phyloP scores from a whole-genome alignment of 2,797 vertebrate species.

The Urocyon cinereoargenteus region DNA sequence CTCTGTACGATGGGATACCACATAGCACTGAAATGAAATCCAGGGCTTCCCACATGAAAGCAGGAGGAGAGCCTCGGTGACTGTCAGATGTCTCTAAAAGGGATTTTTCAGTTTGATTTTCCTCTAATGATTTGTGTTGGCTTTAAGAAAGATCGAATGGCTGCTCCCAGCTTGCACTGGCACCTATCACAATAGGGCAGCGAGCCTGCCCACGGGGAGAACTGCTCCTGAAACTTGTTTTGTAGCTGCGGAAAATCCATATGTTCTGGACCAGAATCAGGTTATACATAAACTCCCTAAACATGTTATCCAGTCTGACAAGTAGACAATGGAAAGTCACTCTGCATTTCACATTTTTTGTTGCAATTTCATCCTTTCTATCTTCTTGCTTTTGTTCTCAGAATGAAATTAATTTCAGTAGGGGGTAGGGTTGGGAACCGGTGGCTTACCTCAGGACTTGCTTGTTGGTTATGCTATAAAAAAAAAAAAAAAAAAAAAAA shows the following conservation, averaged over 20 bases:
- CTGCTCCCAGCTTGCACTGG: not conserved
- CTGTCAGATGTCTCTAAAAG: not conserved
- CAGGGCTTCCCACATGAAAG: not conserved
- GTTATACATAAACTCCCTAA: slow-evolving; percentile 23
- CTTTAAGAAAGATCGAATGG: not conserved
- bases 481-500: slow-evolving; percentile 50
- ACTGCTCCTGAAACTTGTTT: not conserved
- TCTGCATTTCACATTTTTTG: slow-evolving; percentile 10
- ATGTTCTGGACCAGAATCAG: not conserved
- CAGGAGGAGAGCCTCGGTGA: not conserved
- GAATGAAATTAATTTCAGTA: not conserved
- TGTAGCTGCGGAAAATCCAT: not conserved
- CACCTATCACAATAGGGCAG: not conserved
- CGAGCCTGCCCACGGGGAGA: not conserved
- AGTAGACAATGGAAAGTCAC: not conserved
- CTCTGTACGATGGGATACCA: slow-evolving; percentile 18
- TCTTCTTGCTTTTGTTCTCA: not conserved
- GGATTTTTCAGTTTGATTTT: not conserved
- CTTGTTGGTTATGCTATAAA: not conserved
- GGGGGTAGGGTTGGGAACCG: not conserved
- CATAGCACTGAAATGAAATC: slow-evolving; percentile 17
- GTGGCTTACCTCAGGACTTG: not conserved
- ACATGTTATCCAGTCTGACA: not conserved
- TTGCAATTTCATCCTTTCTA: not conserved
- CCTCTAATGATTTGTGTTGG: not conserved